Evolutionary conservation across 2,113 vertebrate genomes (phyloP), one percentile per base, ranked within the genome.

Genomic region (Centrocercus urophasianus): DNA sequence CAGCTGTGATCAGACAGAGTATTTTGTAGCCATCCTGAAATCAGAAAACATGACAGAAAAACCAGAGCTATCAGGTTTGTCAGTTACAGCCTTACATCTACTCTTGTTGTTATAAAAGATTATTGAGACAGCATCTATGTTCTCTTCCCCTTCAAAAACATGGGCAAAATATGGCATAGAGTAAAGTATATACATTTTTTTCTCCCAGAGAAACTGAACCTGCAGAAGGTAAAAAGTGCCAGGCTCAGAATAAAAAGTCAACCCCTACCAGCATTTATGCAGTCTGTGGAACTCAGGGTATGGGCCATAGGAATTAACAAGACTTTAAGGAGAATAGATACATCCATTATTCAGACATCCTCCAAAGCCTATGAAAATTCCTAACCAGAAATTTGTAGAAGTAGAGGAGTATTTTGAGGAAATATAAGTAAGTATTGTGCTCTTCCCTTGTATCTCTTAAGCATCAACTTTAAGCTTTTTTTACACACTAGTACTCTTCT

Each of bases 111-210:
- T 74, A 64, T 66, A 14, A 87, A 76, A 91, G 16, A 38, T 27
- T 65, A 66, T 75, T 65, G 5, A 57, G 36, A 12, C 40, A 11
- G 0, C 32, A 2, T 6, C 19, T 64, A 0, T 15, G 6, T 59
- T 84, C 6, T 67, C 13, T 81, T 88, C 18, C 7, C 21, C 9
- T 71, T 71, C 1, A 1, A 78, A 86, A 75, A 3, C 25, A 56
- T 13, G 12, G 14, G 12, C 3, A 83, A 90, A 83, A 32, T 27
- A 77, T 74, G 10, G 7, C 12, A 67, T 79, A 13, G 10, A 34
- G 9, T 47, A 59, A 16, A 42, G 24, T 50, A 50, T 13, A 50
- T 50, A 13, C 5, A 24, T 45, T 4, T 45, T 9, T 13, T 50
- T 50, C 48, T 50, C 42, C 70, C 18, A 57, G 25, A 73, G 72